Percentiles rank a stretch among this genome's conserved stretches.
Conservation (phyloP, 2,113 vertebrate species). For the Oenanthe melanoleuca region DNA sequence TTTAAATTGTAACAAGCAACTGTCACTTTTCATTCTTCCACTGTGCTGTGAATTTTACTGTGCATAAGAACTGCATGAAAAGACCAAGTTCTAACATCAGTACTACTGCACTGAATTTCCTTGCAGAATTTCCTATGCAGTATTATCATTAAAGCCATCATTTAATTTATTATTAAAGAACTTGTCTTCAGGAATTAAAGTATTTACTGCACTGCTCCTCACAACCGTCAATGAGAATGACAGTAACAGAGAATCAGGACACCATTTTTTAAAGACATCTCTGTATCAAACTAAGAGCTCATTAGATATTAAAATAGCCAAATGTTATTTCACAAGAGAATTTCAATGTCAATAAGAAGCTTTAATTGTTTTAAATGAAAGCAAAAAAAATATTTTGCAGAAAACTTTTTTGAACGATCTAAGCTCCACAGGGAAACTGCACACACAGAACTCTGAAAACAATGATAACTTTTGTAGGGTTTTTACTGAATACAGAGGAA, state of each 20-base stretch:
- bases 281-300: neutral
- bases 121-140: neutral
- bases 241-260: neutral
- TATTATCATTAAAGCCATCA: neutral
- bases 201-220: neutral
- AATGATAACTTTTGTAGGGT: neutral
- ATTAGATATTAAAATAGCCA: neutral
- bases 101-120: neutral
- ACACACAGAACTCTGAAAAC: neutral
- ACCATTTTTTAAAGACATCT: rapidly evolving
- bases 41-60: neutral
- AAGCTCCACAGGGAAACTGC: neutral
- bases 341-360: neutral
- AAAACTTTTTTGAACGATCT: neutral
- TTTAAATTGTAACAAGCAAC: neutral
- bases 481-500: neutral
- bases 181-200: neutral
- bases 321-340: neutral
- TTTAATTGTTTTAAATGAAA: neutral
- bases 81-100: neutral
- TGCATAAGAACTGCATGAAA: neutral
- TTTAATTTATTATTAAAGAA: neutral
- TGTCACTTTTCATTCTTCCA: neutral
- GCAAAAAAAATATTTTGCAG: neutral
- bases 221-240: rapidly evolving